Evolutionary conservation across 2,888 invertebrate genomes (phyloP).

Genomic region (Apamea anceps): DNA sequence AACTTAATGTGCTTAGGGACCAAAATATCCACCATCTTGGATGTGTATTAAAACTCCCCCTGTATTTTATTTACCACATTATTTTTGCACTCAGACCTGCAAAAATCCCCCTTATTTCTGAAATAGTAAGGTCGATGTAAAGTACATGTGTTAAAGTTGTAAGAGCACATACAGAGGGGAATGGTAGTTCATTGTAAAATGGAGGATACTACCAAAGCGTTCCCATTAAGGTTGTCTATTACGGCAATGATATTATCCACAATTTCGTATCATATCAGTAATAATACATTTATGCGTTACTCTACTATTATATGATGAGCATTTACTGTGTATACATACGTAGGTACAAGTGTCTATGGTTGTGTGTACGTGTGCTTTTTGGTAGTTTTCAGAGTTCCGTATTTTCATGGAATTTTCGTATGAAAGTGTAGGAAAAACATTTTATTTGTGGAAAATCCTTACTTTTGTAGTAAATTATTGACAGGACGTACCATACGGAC

Average conservation of each 20-base stretch:
- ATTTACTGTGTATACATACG: conserved; percentile 60
- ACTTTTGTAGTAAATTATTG: neutral
- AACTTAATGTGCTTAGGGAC: conserved; percentile 80
- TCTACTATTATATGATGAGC: conserved; percentile 69
- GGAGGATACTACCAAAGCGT: conserved; percentile 78
- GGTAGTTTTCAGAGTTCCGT: conserved; percentile 43
- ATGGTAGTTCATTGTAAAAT: conserved; percentile 66
- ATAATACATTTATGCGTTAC: conserved; percentile 77
- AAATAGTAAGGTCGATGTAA: conserved; percentile 1
- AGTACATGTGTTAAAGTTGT: conserved; percentile 55
- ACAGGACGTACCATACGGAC: too few relatives aligned
- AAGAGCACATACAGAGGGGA: conserved; percentile 63
- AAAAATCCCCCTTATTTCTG: conserved; percentile 24
- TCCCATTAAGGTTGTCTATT: conserved; percentile 83
- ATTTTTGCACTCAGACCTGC: neutral
- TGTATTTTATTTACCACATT: conserved; percentile 56
- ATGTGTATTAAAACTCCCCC: conserved; percentile 71
- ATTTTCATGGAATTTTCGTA: neutral
- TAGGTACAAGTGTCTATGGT: neutral
- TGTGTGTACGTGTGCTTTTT: conserved; percentile 14
- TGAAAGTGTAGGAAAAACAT: neutral
- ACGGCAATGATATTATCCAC: conserved; percentile 84
- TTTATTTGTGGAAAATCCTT: too few relatives aligned
- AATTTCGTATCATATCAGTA: conserved; percentile 81
- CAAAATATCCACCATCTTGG: conserved; percentile 67